Percentiles rank a stretch among this genome's conserved stretches.
phyloP scores from a whole-genome alignment of 2,888 invertebrate genomes.

The Perithous albicinctus region DNA sequence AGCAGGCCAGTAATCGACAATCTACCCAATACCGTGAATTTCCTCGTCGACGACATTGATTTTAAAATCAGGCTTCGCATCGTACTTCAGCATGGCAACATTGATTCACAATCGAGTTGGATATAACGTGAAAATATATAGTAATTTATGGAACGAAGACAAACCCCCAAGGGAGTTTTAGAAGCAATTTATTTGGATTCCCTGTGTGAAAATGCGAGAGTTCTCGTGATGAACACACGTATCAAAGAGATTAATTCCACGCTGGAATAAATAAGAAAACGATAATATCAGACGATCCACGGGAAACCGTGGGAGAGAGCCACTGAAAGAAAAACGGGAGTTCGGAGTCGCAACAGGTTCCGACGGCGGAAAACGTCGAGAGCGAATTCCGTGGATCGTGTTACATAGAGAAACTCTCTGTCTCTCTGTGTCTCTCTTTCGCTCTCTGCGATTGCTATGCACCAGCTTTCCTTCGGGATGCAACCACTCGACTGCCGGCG shows the following conservation, averaged over 20 bases:
- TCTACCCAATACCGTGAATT: conserved; percentile 31
- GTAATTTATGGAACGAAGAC: not conserved
- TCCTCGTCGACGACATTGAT: conserved; percentile 18
- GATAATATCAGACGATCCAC: not conserved
- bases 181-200: not conserved
- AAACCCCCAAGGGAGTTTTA: not conserved
- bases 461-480: conserved; percentile 1
- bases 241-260: not conserved
- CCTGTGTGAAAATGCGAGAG: not conserved
- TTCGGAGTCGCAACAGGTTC: conserved; percentile 68
- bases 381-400: conserved; percentile 46
- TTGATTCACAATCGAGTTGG: not conserved
- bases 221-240: not conserved
- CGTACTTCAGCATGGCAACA: not conserved
- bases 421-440: conserved; percentile 9
- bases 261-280: not conserved
- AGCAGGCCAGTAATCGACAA: conserved; percentile 24
- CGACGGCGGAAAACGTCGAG: conserved; percentile 60
- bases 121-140: not conserved
- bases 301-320: not conserved
- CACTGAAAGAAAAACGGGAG: conserved; percentile 1
- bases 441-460: not conserved
- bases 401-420: conserved; percentile 15
- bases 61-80: not conserved
- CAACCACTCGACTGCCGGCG: not conserved